Evolutionary conservation across 2,888 invertebrate genomes (phyloP).

Genomic region (Petrolisthes cinctipes): DNA sequence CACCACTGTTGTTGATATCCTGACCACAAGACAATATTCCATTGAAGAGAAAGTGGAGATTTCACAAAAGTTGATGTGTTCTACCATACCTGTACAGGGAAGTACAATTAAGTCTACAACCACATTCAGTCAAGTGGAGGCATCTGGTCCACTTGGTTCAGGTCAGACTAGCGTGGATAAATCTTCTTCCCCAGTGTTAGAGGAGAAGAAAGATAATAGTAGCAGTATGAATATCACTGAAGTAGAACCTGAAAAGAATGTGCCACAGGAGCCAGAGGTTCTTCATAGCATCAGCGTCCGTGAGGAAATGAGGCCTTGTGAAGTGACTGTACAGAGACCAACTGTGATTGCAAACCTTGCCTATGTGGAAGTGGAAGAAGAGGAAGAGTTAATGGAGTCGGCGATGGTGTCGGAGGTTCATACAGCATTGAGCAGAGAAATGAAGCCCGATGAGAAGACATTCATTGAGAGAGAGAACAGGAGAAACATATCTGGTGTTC

Average conservation of each 20-base stretch:
- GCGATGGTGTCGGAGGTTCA: conserved; percentile 17
- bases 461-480: no score
- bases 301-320: conserved; percentile 28
- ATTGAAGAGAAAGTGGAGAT: no score
- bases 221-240: not conserved
- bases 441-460: no score
- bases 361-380: conserved; percentile 24
- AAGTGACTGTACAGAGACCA: conserved; percentile 15
- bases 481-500: no score
- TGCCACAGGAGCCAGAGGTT: not conserved
- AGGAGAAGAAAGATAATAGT: not conserved
- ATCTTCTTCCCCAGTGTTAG: not conserved
- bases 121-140: no score
- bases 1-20: not conserved
- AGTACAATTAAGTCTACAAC: no score
- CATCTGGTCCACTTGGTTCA: not conserved
- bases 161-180: not conserved
- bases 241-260: not conserved
- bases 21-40: not conserved
- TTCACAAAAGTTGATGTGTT: no score
- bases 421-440: not conserved
- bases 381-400: not conserved
- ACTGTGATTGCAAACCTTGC: conserved; percentile 17
- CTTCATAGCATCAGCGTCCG: conserved; percentile 4
- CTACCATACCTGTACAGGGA: no score